These are phyloP conservation scores for Dendrolimus pini DNA, from an alignment of 2,888 invertebrate species.

Conservation along the genomic window DNA sequence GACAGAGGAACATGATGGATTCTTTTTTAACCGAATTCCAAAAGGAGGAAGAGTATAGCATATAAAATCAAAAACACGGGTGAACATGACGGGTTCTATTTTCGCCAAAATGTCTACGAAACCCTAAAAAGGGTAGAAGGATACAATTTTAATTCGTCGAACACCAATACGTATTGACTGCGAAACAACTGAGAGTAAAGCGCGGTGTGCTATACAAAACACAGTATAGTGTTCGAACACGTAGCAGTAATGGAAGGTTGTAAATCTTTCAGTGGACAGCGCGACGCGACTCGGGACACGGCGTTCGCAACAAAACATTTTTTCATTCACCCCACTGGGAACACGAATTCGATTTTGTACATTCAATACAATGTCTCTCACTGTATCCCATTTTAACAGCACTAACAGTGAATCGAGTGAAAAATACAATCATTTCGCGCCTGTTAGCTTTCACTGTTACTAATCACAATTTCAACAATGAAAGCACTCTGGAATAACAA, in stretches of 20 bases:
- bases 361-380: conserved; percentile 46
- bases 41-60: no score
- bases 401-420: conserved; percentile 21
- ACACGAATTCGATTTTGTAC: conserved; percentile 57
- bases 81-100: no score
- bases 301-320: conserved; percentile 52
- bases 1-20: no score
- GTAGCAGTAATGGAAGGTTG: conserved; percentile 56
- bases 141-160: background rate
- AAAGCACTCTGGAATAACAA: background rate
- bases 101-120: no score
- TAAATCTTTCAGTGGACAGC: conserved; percentile 65
- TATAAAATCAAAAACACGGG: no score
- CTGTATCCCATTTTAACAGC: conserved; percentile 38
- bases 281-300: conserved; percentile 30
- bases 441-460: conserved; percentile 2
- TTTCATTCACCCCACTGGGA: conserved; percentile 55
- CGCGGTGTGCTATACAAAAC: background rate
- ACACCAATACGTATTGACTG: conserved; percentile 7
- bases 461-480: background rate
- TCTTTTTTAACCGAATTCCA: no score
- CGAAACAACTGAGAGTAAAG: background rate
- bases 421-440: conserved; percentile 11
- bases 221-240: conserved; percentile 15
- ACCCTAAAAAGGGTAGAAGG: background rate